Conservation (phyloP, 2,113 vertebrate species). For the Sminthopsis crassicaudata region DNA sequence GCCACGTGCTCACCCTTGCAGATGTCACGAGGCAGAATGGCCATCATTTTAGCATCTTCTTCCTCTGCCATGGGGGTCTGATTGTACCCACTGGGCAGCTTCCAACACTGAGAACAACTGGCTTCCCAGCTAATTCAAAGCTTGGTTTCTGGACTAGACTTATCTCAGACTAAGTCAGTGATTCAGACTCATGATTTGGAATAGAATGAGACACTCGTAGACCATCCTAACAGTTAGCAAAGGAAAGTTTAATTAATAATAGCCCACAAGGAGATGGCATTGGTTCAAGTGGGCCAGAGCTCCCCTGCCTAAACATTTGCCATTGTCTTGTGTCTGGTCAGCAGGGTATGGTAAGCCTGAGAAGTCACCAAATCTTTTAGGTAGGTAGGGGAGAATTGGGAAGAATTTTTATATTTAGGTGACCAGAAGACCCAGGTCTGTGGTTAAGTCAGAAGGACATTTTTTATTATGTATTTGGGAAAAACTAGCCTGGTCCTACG, state of each 20-base stretch:
- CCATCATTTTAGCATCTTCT: neutral
- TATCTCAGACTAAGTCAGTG: neutral
- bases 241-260: neutral
- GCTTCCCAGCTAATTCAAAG: neutral
- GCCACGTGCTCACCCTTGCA: neutral
- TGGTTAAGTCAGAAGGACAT: no score
- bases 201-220: neutral
- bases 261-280: neutral
- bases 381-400: no score
- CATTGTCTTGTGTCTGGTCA: neutral
- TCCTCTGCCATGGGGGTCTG: neutral
- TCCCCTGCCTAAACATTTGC: neutral
- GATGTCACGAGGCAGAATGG: neutral
- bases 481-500: no score
- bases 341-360: neutral
- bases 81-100: neutral
- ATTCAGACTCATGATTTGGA: neutral
- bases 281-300: neutral
- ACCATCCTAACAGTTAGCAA: neutral
- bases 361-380: no score
- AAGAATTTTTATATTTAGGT: no score
- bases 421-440: no score
- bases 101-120: neutral
- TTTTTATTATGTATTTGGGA: no score
- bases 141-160: neutral